Base-by-base conservation (phyloP, 1,140 invertebrate species). In the Sipha flava region DNA sequence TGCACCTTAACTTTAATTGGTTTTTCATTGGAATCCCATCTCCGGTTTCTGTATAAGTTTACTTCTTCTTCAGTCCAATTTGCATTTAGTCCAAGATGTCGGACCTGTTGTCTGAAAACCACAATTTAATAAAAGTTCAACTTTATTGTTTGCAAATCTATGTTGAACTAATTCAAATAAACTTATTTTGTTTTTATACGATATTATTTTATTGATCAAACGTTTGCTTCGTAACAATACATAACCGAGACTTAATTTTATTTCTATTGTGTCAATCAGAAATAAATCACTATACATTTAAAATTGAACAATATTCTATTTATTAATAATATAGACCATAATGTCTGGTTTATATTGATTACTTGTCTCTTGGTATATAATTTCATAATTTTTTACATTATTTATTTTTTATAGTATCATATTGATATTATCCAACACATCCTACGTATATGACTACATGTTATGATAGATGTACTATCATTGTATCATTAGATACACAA, bases 91-190 rank as follows among this genome's bases (percentile, higher is more conserved):
- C 91, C 91, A 31, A 92, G 86, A 84, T 92, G 91, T 62, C 86
- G 85, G 83, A 91, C 90, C 86, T 92, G 91, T 84, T 92, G 91
- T 82, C 91, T 91, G 84, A 37, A 88, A 86, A 77, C 82, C 40
- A 82, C 29, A 64, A 9, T 43, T 12, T 43, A 5, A 43, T 40
- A 66, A 7, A 14, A 21, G 40, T 43, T 5, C 1, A 43, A 66
- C 37, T 66, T 16, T 14, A 66, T 43, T 14, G 37, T 2, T 12
- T 14, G 37, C 21, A 14, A 43, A 23, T 66, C 64, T 16, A 66
- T 16, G 37, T 21, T 16, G n/a, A 40, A 66, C 64, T 66, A 43
- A 43, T 26, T 16, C 37, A 21, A 14, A 66, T 43, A 26, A 4
- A 54, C 34, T n/a, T 40, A n/a, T 64, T 40, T 40, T 1, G 21